These are phyloP conservation scores for Cololabis saira DNA, from an alignment of 2,113 vertebrate species.

Conservation along the genomic window DNA sequence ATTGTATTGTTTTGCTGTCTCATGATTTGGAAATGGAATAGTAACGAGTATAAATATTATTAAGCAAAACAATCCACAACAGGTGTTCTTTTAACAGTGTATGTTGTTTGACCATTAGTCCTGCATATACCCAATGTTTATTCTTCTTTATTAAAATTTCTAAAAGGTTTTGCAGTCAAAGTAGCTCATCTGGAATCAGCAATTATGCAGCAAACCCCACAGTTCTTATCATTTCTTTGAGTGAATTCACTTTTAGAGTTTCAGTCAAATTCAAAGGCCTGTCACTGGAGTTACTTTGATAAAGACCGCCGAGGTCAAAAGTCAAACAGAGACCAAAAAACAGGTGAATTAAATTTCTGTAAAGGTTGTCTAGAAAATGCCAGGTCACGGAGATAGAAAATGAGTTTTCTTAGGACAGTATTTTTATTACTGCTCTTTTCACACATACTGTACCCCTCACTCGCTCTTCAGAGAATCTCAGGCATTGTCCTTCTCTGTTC, in stretches of 20 bases:
- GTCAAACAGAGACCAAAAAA: conserved; percentile 11
- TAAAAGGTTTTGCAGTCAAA: no score
- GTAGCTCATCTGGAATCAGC: no score
- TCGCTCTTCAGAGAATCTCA: not conserved
- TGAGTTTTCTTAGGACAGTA: conserved; percentile 31
- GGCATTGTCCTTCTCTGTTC: not conserved
- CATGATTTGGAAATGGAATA: no score
- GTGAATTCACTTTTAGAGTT: conserved; percentile 2
- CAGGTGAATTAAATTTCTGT: conserved; percentile 40
- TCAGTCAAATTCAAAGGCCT: conserved; percentile 6
- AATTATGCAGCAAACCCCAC: not conserved
- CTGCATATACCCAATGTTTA: no score
- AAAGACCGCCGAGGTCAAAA: conserved; percentile 22
- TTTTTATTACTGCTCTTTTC: conserved; percentile 46
- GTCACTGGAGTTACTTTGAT: conserved; percentile 16
- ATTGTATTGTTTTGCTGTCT: no score
- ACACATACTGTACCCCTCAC: not conserved
- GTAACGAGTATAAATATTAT: no score
- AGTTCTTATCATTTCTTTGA: not conserved
- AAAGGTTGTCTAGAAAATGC: conserved; percentile 53
- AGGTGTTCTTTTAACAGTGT: no score
- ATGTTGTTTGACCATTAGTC: no score
- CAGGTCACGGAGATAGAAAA: conserved; percentile 47
- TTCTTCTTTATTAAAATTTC: no score
- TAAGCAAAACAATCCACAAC: no score